Evolutionary conservation across 2,888 invertebrate species (phyloP).

Genomic region (Napeogenes sylphis): DNA sequence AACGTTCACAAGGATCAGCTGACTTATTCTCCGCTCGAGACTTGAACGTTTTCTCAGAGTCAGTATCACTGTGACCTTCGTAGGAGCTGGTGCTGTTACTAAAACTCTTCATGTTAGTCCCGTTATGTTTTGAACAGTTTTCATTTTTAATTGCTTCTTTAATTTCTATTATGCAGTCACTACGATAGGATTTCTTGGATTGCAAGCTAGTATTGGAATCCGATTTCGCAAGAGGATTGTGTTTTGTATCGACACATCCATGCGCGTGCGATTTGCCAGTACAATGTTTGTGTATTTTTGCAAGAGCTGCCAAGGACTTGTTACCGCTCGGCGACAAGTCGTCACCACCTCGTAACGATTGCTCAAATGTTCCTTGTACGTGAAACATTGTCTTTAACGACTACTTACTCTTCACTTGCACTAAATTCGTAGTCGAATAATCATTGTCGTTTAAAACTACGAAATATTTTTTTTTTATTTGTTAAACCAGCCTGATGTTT

Average conservation of each 20-base stretch:
- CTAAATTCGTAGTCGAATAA: slow-evolving; percentile 7
- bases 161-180: slow-evolving; percentile 68
- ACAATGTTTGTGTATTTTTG: slow-evolving; percentile 83
- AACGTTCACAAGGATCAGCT: slow-evolving; percentile 68
- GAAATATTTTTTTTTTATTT: background rate
- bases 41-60: slow-evolving; percentile 77
- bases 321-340: slow-evolving; percentile 68
- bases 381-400: slow-evolving; percentile 68
- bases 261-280: slow-evolving; percentile 87
- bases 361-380: slow-evolving; percentile 77
- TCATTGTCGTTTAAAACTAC: background rate
- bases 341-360: slow-evolving; percentile 76
- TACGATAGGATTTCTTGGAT: slow-evolving; percentile 63
- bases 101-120: slow-evolving; percentile 66
- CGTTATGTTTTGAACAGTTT: slow-evolving; percentile 46
- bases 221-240: slow-evolving; percentile 65
- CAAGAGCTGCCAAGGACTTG: slow-evolving; percentile 72
- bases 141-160: slow-evolving; percentile 58
- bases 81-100: slow-evolving; percentile 81
- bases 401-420: slow-evolving; percentile 23
- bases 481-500: background rate
- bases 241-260: slow-evolving; percentile 78
- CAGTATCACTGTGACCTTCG: slow-evolving; percentile 82
- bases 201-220: slow-evolving; percentile 70
- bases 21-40: slow-evolving; percentile 54